Base-by-base conservation (phyloP, 2,888 invertebrate species). In the Salticus scenicus region DNA sequence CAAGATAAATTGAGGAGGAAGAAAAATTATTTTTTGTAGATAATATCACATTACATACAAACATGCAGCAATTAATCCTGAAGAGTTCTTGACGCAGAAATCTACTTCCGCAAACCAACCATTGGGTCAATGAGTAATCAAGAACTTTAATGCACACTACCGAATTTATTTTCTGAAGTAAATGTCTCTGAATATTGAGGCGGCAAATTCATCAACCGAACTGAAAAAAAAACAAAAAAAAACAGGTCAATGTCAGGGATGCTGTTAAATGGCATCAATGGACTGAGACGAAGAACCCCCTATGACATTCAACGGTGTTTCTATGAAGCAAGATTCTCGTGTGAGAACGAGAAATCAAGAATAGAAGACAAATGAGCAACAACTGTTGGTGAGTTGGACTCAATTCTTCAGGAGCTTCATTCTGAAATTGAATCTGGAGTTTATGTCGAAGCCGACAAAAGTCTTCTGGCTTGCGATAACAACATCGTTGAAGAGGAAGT, bases 121-220 rank as follows among this genome's bases (percentile, higher is more conserved):
- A 63, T 27, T 63, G 20, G 63, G 24, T 63, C 20, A 63, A 63
- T 8, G 63, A 63, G 20, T 63, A 27, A 63, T 63, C 27, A 63
- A 63, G 63, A 28, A 20, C 24, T 63, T 63, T 63, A 63, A 63
- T 24, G 51, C 51, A 8, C 51, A 51, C 51, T 51, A 51, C 51
- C 17, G 51, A 37, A 37, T 37, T 10, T 10, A 47, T 47, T 47
- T 47, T 47, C 47, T 47, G 47, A 47, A 14, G 47, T 12, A 47
- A 47, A 47, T 47, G 47, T 10, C 47, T 17, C 47, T 47, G 47
- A 2, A 12, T 7, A 47, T 47, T 7, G 47, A 17, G 17, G 17
- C 10, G 47, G n/a, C 47, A 47, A 47, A 47, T 47, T 47, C 47
- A 17, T 1, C 12, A 47, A 14, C 47, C 17, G 2, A 14, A 47